Evolutionary conservation across 2,888 invertebrate genomes (phyloP).

Genomic region (Amblyjoppa fuscipennis): DNA sequence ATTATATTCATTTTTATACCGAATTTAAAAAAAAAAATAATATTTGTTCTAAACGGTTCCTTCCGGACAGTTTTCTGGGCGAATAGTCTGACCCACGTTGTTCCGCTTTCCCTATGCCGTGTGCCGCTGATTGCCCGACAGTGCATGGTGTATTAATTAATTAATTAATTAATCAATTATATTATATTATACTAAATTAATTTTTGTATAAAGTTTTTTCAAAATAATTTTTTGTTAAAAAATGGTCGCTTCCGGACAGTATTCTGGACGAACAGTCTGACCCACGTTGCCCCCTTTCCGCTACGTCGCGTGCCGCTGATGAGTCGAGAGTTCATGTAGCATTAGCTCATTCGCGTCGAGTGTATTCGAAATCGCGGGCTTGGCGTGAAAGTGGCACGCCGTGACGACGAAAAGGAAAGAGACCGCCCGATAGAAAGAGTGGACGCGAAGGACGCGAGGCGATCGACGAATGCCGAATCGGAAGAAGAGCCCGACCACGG

Average conservation of each 20-base stretch:
- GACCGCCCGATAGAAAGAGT: conserved; percentile 26
- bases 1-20: too few relatives aligned
- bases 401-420: conserved; percentile 65
- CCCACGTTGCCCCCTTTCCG: background rate
- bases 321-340: conserved; percentile 46
- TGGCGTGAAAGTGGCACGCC: conserved; percentile 73
- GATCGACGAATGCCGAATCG: conserved; percentile 70
- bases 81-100: too few relatives aligned
- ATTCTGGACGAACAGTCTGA: too few relatives aligned
- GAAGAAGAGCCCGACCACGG: conserved; percentile 58
- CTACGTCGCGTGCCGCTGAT: conserved; percentile 35
- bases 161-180: too few relatives aligned
- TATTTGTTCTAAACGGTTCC: too few relatives aligned
- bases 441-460: conserved; percentile 36
- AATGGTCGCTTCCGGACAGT: too few relatives aligned
- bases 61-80: too few relatives aligned
- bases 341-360: conserved; percentile 47
- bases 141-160: conserved; percentile 10
- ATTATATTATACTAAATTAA: too few relatives aligned
- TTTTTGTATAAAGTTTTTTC: too few relatives aligned
- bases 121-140: conserved; percentile 46
- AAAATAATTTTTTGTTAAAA: too few relatives aligned
- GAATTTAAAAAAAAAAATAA: too few relatives aligned
- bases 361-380: conserved; percentile 69
- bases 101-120: background rate